Evolutionary conservation across 35 echinoderm and acorn worm species (phyloP), one percentile per base, ranked within the genome.

Genomic region (Ophiothrix spiculata): DNA sequence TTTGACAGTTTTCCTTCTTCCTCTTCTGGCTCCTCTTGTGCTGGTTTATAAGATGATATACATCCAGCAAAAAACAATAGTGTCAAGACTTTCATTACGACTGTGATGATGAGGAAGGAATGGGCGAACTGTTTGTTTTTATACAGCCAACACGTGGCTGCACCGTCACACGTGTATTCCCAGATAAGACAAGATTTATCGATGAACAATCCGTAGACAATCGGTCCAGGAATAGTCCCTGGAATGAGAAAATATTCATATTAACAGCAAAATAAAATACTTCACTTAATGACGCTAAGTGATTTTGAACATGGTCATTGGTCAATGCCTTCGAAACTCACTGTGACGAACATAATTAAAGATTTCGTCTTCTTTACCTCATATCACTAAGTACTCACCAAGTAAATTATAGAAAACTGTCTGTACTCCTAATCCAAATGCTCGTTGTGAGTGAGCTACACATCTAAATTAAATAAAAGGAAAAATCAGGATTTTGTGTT

Each of bases 221-320:
- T 93, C 29, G 91, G 91, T 35, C 91, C 91, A 32, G 91, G 91
- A 37, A 93, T 84, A 32, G 86, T 84, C 33, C 91, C 91, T 93
- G 75, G 31, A 15, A 76, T 6, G 29, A 6, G 28, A 76, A 6
- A 29, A 12, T n/a, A 60, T 15, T 13, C 56, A 60, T 60, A 13
- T 15, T 60, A 60, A 15, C n/a, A 13, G n/a, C 56, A 15, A 13
- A 60, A 13, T 23, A 37, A n/a, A 11, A 60, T 15, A 60, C 13
- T 60, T n/a, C n/a, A n/a, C n/a, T n/a, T n/a, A n/a, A n/a, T n/a
- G n/a, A n/a, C n/a, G n/a, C n/a, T n/a, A n/a, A n/a, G n/a, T n/a
- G n/a, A n/a, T n/a, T n/a, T n/a, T n/a, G n/a, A n/a, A n/a, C n/a
- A n/a, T n/a, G n/a, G n/a, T n/a, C n/a, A n/a, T n/a, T n/a, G n/a